A percentile compares a stretch with the other conserved stretches of the same genome.
phyloP scores from a whole-genome alignment of 2,888 invertebrate genomes.

The Pseudococcus viburni region DNA sequence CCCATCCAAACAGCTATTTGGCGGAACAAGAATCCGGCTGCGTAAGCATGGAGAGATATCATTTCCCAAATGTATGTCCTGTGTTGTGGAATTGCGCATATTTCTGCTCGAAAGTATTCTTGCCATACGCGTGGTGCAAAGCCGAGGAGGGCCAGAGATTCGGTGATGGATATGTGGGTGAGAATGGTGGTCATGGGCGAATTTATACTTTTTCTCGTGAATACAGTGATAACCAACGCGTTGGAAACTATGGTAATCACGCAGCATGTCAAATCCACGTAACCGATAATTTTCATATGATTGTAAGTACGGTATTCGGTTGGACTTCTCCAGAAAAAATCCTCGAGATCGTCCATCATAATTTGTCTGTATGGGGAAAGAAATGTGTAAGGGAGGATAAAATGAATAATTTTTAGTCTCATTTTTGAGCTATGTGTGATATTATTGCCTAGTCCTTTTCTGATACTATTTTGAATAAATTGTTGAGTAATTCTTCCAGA shows the following conservation, averaged over 20 bases:
- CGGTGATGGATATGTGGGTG: neutral
- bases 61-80: slow-evolving; percentile 79
- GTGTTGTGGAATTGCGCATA: neutral
- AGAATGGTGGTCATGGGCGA: neutral
- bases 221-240: neutral
- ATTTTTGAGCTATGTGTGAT: too few species aligned
- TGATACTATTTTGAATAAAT: too few species aligned
- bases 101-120: slow-evolving; percentile 71
- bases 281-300: slow-evolving; percentile 81
- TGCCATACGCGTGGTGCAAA: neutral
- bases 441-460: too few species aligned
- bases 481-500: too few species aligned
- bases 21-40: slow-evolving; percentile 89
- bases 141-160: neutral
- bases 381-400: too few species aligned
- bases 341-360: neutral
- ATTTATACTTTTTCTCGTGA: neutral
- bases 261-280: slow-evolving; percentile 88
- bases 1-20: slow-evolving; percentile 94
- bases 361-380: neutral
- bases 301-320: neutral
- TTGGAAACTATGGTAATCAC: slow-evolving; percentile 80
- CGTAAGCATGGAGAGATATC: slow-evolving; percentile 87
- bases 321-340: neutral
- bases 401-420: too few species aligned